Percentiles rank a stretch among this genome's conserved stretches.
phyloP scores from a whole-genome alignment of 2,113 vertebrate species.

The Halichoeres trimaculatus region DNA sequence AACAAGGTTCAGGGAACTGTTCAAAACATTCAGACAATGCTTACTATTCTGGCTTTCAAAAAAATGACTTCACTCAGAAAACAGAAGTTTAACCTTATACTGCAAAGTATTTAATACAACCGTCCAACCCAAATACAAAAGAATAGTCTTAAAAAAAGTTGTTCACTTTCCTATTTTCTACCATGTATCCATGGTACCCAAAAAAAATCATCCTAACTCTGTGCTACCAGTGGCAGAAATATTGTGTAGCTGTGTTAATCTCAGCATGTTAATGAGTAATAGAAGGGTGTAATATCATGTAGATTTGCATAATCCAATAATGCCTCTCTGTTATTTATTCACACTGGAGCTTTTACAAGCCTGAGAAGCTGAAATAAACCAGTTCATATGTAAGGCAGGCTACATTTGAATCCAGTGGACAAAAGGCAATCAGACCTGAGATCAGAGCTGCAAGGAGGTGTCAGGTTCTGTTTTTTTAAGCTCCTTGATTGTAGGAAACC shows the following conservation, averaged over 20 bases:
- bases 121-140: too few relatives aligned
- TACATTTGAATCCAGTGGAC: slow-evolving; percentile 15
- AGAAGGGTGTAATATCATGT: background rate
- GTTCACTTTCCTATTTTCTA: too few relatives aligned
- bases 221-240: background rate
- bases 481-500: slow-evolving; percentile 37
- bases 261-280: background rate
- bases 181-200: background rate
- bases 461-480: slow-evolving; percentile 9
- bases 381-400: slow-evolving; percentile 1
- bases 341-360: background rate
- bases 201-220: background rate
- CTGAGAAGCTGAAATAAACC: slow-evolving; percentile 11
- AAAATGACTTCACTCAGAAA: too few relatives aligned
- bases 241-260: background rate
- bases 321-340: background rate
- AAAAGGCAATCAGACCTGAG: slow-evolving; percentile 37
- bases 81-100: too few relatives aligned
- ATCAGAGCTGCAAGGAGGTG: slow-evolving; percentile 24
- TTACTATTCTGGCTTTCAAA: too few relatives aligned
- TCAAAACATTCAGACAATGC: too few relatives aligned
- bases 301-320: background rate
- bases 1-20: too few relatives aligned
- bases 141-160: too few relatives aligned
- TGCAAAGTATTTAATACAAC: too few relatives aligned